phyloP scores from a whole-genome alignment of 2,113 vertebrate genomes.

The Zosterops hypoxanthus region DNA sequence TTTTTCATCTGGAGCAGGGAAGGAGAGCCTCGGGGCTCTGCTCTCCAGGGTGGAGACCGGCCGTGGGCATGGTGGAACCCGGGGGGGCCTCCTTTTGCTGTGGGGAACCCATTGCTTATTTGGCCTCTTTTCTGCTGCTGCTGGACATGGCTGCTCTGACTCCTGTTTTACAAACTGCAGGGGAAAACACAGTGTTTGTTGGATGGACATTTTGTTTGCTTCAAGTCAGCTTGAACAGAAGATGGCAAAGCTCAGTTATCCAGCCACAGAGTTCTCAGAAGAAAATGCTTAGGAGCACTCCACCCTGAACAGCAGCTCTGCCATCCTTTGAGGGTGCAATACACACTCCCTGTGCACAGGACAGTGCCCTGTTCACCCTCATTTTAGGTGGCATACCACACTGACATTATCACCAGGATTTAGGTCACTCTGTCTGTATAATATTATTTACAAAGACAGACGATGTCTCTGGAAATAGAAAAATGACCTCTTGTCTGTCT shows the following conservation, averaged over 20 bases:
- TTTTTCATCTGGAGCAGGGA: constrained; percentile 40
- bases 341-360: neutral
- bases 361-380: neutral
- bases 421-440: neutral
- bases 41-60: constrained; percentile 4
- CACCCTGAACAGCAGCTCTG: neutral
- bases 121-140: constrained; percentile 44
- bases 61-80: neutral
- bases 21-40: constrained; percentile 49
- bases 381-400: neutral
- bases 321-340: neutral
- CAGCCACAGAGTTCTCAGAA: neutral
- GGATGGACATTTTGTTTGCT: neutral
- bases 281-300: neutral
- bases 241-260: neutral
- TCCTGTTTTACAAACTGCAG: constrained; percentile 67
- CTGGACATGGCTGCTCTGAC: constrained; percentile 51
- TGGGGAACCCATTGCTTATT: constrained; percentile 48
- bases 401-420: neutral
- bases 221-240: neutral
- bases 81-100: constrained; percentile 38
- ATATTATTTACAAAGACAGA: constrained; percentile 11
- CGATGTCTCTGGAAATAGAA: neutral
- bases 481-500: neutral
- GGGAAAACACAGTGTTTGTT: constrained; percentile 37